Base-by-base conservation (phyloP, 1,140 invertebrate genomes). In the Drosophila sturtevanti region DNA sequence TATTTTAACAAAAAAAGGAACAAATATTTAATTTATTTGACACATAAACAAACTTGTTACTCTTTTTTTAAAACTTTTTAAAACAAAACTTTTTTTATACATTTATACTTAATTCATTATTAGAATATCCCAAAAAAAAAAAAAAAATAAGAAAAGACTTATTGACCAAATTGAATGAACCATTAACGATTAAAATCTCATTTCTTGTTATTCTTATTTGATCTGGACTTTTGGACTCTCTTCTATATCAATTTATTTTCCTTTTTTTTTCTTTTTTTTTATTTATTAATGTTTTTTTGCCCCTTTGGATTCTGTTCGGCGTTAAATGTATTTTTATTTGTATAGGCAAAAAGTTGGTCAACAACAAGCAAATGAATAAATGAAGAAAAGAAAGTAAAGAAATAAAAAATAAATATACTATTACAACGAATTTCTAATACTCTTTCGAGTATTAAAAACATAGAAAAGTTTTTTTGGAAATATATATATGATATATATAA, bases 351-450 rank as follows among this genome's bases (percentile, higher is more conserved):
- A 48, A 48, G 16, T 48, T 48, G 41, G 41, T 48, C 41, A 48
- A 48, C 41, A 48, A 48, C 38, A 81, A 81, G 52, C 48, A 81
- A 81, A 77, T 81, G 62, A 78, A 74, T 75, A 18, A 48, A 48
- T 48, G 16, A 48, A 48, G 18, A 10, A 48, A 21, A 18, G 34
- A 66, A 64, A 35, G 11, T n/a, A 56, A 37, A 34, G 1, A 27
- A 63, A 63, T 31, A 35, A 35, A 18, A 71, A 56, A 41, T 31
- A 64, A 14, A 71, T 16, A 51, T 18, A 34, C 38, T 16, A 41
- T 34, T 51, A 66, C 51, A 27, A 56, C 51, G 69, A 14, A 35
- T 11, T 24, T 16, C 9, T 14, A n/a, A 34, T n/a, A 56, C 54
- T 18, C 51, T 60, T 27, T 7, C 37, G 59, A 24, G 38, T 58